Evolutionary conservation across 1,140 invertebrate species (phyloP).

Genomic region (Eumeta japonica): DNA sequence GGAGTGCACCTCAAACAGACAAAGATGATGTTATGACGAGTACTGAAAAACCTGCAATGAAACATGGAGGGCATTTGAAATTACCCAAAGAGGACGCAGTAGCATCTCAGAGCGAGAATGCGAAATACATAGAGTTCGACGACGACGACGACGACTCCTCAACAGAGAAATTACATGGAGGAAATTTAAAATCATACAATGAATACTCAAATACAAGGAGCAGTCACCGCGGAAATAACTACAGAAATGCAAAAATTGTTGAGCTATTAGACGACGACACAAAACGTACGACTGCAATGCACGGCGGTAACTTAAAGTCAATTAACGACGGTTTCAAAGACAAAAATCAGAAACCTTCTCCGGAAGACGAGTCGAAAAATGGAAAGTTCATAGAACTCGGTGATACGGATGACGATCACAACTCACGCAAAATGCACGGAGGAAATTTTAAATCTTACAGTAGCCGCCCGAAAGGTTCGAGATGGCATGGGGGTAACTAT

Average conservation of each 20-base stretch:
- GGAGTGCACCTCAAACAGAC: constrained; percentile 14
- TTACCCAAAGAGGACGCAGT: not conserved
- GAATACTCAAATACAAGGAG: constrained; percentile 14
- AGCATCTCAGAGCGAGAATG: constrained; percentile 27
- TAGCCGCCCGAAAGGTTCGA: constrained; percentile 14
- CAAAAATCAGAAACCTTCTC: too few species aligned
- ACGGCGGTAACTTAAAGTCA: constrained; percentile 28
- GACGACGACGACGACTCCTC: constrained; percentile 8
- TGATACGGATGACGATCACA: constrained; percentile 17
- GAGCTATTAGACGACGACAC: constrained; percentile 20
- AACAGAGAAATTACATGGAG: constrained; percentile 17
- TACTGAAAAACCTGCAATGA: too few species aligned
- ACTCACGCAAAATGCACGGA: constrained; percentile 17
- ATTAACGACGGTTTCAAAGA: constrained; percentile 12
- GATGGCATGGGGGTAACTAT: constrained; percentile 41
- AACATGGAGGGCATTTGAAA: constrained; percentile 2
- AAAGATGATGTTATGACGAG: not conserved
- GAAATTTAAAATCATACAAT: constrained; percentile 19
- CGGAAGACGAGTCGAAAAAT: constrained; percentile 19
- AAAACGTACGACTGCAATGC: constrained; percentile 15
- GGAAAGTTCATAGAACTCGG: constrained; percentile 34
- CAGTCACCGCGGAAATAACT: constrained; percentile 13
- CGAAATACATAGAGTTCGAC: constrained; percentile 24
- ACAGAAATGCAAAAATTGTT: constrained; percentile 22
- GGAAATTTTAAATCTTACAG: constrained; percentile 25